Conservation (phyloP, 2,888 invertebrate species). For the Endomychus coccineus region DNA sequence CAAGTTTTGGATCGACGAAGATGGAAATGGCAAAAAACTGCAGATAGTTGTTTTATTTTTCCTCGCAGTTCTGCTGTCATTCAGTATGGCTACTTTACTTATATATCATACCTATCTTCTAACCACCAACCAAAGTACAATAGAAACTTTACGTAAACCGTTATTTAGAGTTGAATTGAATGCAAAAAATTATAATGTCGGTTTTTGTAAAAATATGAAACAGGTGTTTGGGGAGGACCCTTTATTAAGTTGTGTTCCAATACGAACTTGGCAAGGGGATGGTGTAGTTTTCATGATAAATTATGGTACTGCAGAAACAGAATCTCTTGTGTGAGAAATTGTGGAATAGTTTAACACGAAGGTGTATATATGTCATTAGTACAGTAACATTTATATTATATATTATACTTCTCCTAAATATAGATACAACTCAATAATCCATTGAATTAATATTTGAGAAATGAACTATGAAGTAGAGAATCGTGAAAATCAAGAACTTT, state of each 20-base stretch:
- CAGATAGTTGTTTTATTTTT: constrained; percentile 92
- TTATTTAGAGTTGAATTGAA: constrained; percentile 84
- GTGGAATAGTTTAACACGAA: too few relatives aligned
- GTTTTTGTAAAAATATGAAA: constrained; percentile 77
- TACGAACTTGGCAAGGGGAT: constrained; percentile 69
- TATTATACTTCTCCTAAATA: too few relatives aligned
- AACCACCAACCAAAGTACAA: constrained; percentile 79
- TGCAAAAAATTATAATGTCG: constrained; percentile 87
- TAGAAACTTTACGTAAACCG: constrained; percentile 90
- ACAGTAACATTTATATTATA: too few relatives aligned
- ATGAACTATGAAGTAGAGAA: too few relatives aligned
- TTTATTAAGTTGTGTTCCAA: constrained; percentile 76
- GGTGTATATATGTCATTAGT: too few relatives aligned
- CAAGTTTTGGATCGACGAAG: constrained; percentile 72
- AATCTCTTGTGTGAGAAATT: constrained; percentile 6
- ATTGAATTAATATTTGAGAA: too few relatives aligned
- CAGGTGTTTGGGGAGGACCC: constrained; percentile 89
- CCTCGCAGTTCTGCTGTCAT: constrained; percentile 87
- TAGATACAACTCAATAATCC: too few relatives aligned
- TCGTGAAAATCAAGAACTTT: too few relatives aligned
- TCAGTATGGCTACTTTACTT: constrained; percentile 85
- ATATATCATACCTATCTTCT: constrained; percentile 91
- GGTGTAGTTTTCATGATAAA: constrained; percentile 21
- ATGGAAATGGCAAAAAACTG: constrained; percentile 68
- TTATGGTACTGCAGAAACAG: constrained; percentile 3